Conservation (phyloP, 2,888 invertebrate genomes). For the Drosophila kuntzei region DNA sequence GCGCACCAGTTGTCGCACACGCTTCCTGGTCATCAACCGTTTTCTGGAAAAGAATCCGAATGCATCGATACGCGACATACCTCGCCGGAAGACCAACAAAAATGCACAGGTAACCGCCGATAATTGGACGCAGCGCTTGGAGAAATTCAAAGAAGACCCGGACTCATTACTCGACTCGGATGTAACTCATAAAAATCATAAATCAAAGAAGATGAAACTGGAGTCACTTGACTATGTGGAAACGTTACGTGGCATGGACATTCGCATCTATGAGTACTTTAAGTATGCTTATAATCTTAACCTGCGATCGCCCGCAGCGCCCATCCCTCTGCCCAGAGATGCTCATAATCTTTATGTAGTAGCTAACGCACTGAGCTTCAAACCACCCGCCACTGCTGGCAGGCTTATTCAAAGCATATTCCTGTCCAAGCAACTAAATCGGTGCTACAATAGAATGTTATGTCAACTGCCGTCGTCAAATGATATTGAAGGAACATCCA, state of each 20-base stretch:
- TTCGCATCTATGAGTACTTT: conserved; percentile 72
- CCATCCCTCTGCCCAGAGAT: conserved; percentile 35
- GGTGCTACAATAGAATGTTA: conserved; percentile 43
- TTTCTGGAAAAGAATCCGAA: conserved; percentile 87
- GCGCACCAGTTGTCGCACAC: conserved; percentile 88
- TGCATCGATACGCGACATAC: conserved; percentile 74
- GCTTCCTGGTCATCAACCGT: conserved; percentile 87
- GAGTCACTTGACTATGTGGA: conserved; percentile 32
- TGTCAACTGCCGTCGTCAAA: conserved; percentile 10
- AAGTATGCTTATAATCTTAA: conserved; percentile 82
- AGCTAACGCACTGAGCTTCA: conserved; percentile 49
- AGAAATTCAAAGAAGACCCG: conserved; percentile 62
- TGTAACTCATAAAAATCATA: not conserved
- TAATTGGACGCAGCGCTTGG: conserved; percentile 82
- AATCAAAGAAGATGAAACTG: conserved; percentile 3
- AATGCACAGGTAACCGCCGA: conserved; percentile 64
- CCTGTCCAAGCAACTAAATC: conserved; percentile 32
- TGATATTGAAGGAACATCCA: not conserved
- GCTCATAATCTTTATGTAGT: conserved; percentile 29
- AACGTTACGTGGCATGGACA: conserved; percentile 50
- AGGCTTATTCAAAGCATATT: conserved; percentile 9
- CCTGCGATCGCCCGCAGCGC: conserved; percentile 30
- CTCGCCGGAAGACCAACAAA: conserved; percentile 67
- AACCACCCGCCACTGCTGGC: not conserved
- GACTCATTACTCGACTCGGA: conserved; percentile 24